Evolutionary conservation across 2,797 vertebrate genomes (phyloP).

Genomic region (Salmo trutta): DNA sequence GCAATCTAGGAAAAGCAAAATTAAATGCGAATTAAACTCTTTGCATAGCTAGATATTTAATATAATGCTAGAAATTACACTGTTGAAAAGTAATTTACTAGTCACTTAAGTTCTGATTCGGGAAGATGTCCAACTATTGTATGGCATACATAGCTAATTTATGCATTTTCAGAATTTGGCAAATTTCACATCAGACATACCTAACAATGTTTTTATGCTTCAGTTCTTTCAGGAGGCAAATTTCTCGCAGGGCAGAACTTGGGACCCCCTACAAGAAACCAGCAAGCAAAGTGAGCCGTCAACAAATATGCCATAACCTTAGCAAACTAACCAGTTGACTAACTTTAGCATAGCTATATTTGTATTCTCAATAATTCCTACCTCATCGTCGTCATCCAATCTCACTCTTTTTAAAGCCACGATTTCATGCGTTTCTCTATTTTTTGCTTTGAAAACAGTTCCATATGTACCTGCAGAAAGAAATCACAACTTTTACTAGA

Average conservation of each 20-base stretch:
- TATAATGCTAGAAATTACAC: not conserved
- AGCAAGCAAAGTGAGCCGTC: not conserved
- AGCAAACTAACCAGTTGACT: too few species aligned
- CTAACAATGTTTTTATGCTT: constrained; percentile 99
- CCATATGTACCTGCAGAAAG: constrained; percentile 88
- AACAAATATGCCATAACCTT: not conserved
- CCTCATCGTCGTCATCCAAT: constrained; percentile 95
- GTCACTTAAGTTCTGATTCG: too few species aligned
- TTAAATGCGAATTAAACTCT: not conserved
- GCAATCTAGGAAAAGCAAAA: constrained; percentile 75
- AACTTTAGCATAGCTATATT: not conserved
- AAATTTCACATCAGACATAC: constrained; percentile 40
- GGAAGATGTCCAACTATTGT: too few species aligned
- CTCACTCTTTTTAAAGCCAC: constrained; percentile 94
- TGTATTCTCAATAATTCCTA: constrained; percentile 46
- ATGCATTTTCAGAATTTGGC: not conserved
- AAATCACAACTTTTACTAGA: not conserved
- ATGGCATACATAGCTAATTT: too few species aligned
- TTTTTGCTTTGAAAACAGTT: constrained; percentile 98
- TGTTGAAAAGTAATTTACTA: too few species aligned
- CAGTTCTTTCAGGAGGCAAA: constrained; percentile 94
- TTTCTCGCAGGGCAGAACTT: constrained; percentile 94
- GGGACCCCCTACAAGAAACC: constrained; percentile 84
- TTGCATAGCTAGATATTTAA: not conserved
- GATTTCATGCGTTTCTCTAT: constrained; percentile 96